Conservation (phyloP, 2,797 vertebrate genomes). For the Protonibea diacanthus region DNA sequence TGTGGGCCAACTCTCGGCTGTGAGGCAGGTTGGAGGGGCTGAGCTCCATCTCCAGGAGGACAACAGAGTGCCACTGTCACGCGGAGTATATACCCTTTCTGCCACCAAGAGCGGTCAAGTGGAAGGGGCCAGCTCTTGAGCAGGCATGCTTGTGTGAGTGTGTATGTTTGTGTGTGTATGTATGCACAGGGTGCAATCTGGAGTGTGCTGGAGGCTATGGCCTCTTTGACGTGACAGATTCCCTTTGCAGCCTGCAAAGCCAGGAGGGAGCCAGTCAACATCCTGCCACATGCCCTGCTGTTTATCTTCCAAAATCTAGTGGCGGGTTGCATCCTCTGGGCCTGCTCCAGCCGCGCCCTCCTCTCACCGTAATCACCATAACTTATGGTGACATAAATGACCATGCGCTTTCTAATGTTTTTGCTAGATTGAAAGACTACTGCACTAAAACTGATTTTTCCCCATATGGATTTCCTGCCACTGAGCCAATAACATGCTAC, state of each 20-base stretch:
- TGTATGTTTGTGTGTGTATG: conserved; percentile 45
- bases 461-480: conserved; percentile 32
- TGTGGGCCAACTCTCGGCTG: conserved; percentile 65
- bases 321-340: conserved; percentile 64
- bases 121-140: conserved; percentile 77
- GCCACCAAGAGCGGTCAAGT: conserved; percentile 77
- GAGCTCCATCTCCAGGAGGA: conserved; percentile 77
- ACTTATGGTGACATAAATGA: conserved; percentile 73
- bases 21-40: conserved; percentile 67
- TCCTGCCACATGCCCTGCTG: conserved; percentile 74
- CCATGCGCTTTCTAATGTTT: conserved; percentile 50
- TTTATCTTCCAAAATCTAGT: conserved; percentile 80
- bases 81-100: conserved; percentile 70
- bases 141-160: conserved; percentile 42
- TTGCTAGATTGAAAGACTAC: conserved; percentile 45
- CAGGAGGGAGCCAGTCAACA: conserved; percentile 74
- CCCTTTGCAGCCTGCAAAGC: conserved; percentile 73
- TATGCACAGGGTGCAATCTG: conserved; percentile 76
- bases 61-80: conserved; percentile 77
- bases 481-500: conserved; percentile 30
- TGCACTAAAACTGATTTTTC: conserved; percentile 31
- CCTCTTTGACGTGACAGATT: conserved; percentile 80
- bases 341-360: conserved; percentile 38
- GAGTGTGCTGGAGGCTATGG: conserved; percentile 79
- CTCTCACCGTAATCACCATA: conserved; percentile 66